Conservation (phyloP, 2,797 vertebrate genomes). For the Pangasius macronema region DNA sequence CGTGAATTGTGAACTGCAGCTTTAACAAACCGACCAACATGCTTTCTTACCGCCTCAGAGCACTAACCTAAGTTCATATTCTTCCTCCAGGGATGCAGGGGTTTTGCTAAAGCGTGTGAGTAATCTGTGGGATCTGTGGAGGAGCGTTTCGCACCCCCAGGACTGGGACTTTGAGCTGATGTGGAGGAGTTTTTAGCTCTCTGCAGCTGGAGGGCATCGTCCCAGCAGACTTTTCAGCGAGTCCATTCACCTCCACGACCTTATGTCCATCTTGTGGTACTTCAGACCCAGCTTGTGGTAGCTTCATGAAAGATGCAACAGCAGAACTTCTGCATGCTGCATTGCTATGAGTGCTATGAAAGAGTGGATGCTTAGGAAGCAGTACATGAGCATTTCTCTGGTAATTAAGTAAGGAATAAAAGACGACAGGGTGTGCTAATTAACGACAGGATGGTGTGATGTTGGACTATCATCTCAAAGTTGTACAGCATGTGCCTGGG, state of each 20-base stretch:
- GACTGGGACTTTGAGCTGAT: slow-evolving; percentile 3
- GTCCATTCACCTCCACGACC: not conserved
- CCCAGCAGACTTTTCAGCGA: slow-evolving; percentile 1
- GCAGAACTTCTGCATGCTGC: not conserved
- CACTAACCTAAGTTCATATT: not conserved
- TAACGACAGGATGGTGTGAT: not conserved
- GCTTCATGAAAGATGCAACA: not conserved
- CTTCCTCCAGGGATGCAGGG: not conserved
- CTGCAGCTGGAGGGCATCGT: slow-evolving; percentile 16
- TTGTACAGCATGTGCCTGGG: not conserved
- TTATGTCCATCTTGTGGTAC: not conserved
- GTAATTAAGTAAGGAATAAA: slow-evolving; percentile 11
- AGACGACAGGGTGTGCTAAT: not conserved
- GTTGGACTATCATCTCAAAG: not conserved
- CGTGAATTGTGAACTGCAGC: not conserved
- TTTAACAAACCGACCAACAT: not conserved
- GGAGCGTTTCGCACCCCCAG: not conserved
- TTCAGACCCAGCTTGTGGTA: not conserved
- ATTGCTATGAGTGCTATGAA: not conserved
- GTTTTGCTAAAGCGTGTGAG: not conserved
- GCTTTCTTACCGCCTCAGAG: not conserved
- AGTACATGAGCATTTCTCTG: not conserved
- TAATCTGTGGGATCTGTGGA: slow-evolving; percentile 14
- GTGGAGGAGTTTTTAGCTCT: slow-evolving; percentile 37
- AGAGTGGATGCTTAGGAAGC: not conserved